Percentiles rank a stretch among this genome's conserved stretches.
phyloP scores from a whole-genome alignment of 2,797 vertebrate species.

The Eulemur coronatus region DNA sequence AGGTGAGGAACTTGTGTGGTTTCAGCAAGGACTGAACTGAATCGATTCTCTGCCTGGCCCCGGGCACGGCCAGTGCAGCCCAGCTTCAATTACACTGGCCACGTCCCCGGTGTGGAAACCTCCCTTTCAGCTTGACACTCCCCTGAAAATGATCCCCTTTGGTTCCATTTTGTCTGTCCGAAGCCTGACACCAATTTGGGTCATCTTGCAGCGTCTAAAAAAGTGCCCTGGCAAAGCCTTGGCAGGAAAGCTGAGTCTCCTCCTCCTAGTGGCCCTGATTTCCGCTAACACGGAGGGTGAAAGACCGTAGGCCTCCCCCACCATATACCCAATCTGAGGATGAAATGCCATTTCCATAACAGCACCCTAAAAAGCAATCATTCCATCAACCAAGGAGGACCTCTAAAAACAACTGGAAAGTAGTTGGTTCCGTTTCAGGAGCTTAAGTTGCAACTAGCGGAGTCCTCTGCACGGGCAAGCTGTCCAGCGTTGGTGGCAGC shows the following conservation, averaged over 20 bases:
- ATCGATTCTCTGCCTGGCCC: not conserved
- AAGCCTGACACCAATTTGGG: not conserved
- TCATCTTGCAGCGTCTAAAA: constrained; percentile 30
- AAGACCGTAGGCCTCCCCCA: not conserved
- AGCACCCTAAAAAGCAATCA: not conserved
- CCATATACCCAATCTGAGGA: rapidly evolving
- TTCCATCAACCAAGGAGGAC: not conserved
- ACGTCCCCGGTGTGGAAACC: not conserved
- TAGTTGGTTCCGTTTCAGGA: not conserved
- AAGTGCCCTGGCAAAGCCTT: not conserved
- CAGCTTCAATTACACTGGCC: constrained; percentile 39
- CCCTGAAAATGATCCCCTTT: constrained; percentile 47
- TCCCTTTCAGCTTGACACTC: not conserved
- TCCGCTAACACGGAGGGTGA: not conserved
- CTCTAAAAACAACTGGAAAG: not conserved
- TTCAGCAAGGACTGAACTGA: not conserved
- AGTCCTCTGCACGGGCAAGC: rapidly evolving
- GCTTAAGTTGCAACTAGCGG: not conserved
- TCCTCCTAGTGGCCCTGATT: not conserved
- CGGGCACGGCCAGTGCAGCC: not conserved
- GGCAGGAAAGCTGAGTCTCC: not conserved
- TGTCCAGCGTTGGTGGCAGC: rapidly evolving
- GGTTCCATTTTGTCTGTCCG: constrained; percentile 46
- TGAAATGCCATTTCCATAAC: not conserved
- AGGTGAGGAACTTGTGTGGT: constrained; percentile 27